phyloP scores from a whole-genome alignment of 2,113 vertebrate species.

The Marmota monax region DNA sequence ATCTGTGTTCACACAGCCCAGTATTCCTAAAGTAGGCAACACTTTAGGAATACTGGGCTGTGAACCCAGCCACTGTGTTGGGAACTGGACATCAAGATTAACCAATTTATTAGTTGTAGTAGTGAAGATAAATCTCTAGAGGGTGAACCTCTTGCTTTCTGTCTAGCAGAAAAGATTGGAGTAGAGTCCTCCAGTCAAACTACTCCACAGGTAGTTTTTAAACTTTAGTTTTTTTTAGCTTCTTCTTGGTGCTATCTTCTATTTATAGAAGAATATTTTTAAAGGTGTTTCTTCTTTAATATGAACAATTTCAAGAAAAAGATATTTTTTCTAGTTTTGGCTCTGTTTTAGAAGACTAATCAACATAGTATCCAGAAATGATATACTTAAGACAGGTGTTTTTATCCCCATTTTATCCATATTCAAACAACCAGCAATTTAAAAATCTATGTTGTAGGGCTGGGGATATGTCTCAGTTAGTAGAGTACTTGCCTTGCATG shows the following conservation, averaged over 20 bases:
- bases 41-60: background rate
- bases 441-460: background rate
- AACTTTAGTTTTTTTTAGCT: background rate
- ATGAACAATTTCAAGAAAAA: constrained; percentile 47
- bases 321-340: background rate
- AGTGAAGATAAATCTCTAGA: background rate
- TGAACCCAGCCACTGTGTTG: background rate
- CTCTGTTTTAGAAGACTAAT: background rate
- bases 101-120: background rate
- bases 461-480: too few species aligned
- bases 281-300: background rate
- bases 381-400: background rate
- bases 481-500: too few species aligned
- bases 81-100: background rate
- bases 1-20: background rate
- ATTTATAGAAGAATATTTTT: background rate
- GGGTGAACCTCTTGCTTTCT: background rate
- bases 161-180: background rate
- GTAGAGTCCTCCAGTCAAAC: background rate
- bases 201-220: background rate
- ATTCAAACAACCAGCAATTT: background rate
- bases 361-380: background rate
- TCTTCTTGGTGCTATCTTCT: background rate
- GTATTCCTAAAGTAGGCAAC: background rate
- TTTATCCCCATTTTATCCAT: background rate